These are phyloP conservation scores for Prinia subflava DNA, from an alignment of 2,113 vertebrate species.

Conservation along the genomic window DNA sequence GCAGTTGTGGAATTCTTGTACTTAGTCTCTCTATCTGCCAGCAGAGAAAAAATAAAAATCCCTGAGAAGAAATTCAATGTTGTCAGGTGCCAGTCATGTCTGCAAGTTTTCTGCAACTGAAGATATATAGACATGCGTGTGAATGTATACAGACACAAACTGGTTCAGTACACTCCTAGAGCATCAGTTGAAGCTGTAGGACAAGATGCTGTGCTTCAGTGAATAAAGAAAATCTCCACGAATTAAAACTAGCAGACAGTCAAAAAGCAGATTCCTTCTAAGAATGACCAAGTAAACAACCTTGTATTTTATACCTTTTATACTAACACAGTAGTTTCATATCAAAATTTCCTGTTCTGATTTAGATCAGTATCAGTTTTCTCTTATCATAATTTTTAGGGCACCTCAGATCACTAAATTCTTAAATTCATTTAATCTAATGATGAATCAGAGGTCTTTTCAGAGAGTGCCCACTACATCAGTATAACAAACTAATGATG, in stretches of 20 bases:
- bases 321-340: neutral
- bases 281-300: neutral
- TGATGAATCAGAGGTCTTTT: neutral
- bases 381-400: neutral
- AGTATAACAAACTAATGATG: conserved; percentile 51
- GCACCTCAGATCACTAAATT: neutral
- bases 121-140: neutral
- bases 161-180: neutral
- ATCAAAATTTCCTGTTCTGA: neutral
- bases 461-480: neutral
- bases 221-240: neutral
- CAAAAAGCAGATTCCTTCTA: neutral
- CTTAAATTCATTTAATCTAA: conserved; percentile 33
- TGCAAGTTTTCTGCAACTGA: neutral
- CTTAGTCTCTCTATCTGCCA: neutral
- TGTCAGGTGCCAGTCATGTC: neutral
- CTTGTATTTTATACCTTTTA: neutral
- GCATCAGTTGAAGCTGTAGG: neutral
- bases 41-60: neutral
- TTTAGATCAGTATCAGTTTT: neutral
- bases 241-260: neutral
- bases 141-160: neutral
- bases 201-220: neutral
- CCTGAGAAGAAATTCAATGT: neutral
- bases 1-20: neutral